Evolutionary conservation across 1,140 invertebrate genomes (phyloP).

Genomic region (Atta colombica): DNA sequence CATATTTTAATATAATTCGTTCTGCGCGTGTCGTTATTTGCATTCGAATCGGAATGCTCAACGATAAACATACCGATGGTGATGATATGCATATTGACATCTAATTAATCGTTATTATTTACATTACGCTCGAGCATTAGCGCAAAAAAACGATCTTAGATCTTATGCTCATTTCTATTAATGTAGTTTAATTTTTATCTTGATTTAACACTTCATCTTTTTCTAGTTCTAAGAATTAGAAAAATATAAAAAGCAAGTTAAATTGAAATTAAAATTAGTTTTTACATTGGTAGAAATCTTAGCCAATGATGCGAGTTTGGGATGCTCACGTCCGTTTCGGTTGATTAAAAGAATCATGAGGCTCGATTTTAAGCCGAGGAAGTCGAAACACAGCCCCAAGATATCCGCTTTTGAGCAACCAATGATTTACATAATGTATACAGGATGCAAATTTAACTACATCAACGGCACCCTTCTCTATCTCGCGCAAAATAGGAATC

Average conservation of each 20-base stretch:
- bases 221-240: too few species aligned
- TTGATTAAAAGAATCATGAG: background rate
- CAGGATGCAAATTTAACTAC: constrained; percentile 77
- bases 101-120: constrained; percentile 15
- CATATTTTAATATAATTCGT: constrained; percentile 31
- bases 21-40: background rate
- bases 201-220: background rate
- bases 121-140: background rate
- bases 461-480: constrained; percentile 14
- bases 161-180: too few species aligned
- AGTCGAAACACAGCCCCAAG: constrained; percentile 20
- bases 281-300: background rate
- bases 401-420: constrained; percentile 21
- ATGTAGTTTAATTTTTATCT: too few species aligned
- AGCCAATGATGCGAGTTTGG: background rate
- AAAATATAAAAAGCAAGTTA: too few species aligned
- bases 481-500: constrained; percentile 20
- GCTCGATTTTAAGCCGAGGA: constrained; percentile 16
- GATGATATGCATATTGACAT: constrained; percentile 24
- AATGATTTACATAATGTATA: constrained; percentile 77
- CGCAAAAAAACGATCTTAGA: background rate
- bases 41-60: background rate
- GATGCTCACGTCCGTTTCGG: background rate
- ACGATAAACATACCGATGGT: background rate
- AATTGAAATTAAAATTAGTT: too few species aligned